Evolutionary conservation across 2,113 vertebrate species (phyloP).

Genomic region (Gallinago jamesoni): DNA sequence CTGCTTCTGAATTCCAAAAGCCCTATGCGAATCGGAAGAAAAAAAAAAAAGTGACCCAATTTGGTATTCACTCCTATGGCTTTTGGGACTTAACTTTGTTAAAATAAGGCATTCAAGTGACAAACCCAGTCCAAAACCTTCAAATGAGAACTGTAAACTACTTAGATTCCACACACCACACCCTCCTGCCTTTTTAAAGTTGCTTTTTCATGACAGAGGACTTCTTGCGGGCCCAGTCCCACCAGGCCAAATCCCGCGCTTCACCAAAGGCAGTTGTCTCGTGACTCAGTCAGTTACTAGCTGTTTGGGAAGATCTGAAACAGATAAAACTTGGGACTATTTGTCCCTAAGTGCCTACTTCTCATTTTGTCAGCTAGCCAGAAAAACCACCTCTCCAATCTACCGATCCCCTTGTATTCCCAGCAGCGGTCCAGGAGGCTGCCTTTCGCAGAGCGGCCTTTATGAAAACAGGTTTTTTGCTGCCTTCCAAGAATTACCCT

Average conservation of each 20-base stretch:
- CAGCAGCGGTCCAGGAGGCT: not conserved
- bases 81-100: not conserved
- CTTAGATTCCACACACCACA: not conserved
- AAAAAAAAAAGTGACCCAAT: not conserved
- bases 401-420: not conserved
- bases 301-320: not conserved
- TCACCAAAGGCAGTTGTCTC: not conserved
- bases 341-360: not conserved
- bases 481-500: not conserved
- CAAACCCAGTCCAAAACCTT: not conserved
- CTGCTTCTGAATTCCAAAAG: constrained; percentile 36
- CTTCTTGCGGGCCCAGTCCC: not conserved
- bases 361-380: not conserved
- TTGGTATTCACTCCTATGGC: not conserved
- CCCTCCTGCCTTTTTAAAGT: not conserved
- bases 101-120: not conserved
- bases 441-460: not conserved
- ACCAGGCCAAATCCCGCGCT: not conserved
- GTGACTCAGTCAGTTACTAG: not conserved
- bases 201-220: not conserved
- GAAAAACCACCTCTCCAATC: not conserved
- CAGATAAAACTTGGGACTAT: not conserved
- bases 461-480: not conserved
- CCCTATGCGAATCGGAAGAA: not conserved
- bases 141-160: not conserved